These are phyloP conservation scores for Dendronephthya gigantea DNA, from an alignment of 64 coral and sea anemone species.

Conservation along the genomic window DNA sequence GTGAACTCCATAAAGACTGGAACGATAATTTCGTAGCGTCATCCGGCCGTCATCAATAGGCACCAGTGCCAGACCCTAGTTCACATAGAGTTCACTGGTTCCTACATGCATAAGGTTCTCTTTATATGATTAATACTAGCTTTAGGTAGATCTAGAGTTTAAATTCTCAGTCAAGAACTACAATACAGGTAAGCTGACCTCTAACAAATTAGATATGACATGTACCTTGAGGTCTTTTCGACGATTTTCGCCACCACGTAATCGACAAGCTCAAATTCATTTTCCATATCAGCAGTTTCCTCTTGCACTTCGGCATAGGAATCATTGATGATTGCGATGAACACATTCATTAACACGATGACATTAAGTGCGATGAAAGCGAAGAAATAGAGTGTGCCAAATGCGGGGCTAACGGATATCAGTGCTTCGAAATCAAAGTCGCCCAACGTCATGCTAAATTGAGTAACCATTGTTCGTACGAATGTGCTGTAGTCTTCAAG, in stretches of 20 bases:
- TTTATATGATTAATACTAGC: too few relatives aligned
- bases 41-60: too few relatives aligned
- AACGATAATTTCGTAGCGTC: too few relatives aligned
- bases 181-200: too few relatives aligned
- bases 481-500: constrained; percentile 43
- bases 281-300: constrained; percentile 41
- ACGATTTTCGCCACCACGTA: constrained; percentile 53
- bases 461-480: constrained; percentile 39
- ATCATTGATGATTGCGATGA: constrained; percentile 85
- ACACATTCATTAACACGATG: constrained; percentile 87
- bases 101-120: too few relatives aligned
- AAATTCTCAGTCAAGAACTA: too few relatives aligned
- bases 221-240: background rate
- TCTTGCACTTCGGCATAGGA: constrained; percentile 56
- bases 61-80: too few relatives aligned
- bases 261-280: constrained; percentile 82
- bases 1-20: too few relatives aligned
- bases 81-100: too few relatives aligned
- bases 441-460: constrained; percentile 62
- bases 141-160: too few relatives aligned
- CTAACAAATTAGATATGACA: too few relatives aligned
- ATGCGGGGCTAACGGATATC: constrained; percentile 7
- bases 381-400: constrained; percentile 73
- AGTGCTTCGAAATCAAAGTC: constrained; percentile 66
- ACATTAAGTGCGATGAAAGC: constrained; percentile 75